Evolutionary conservation across 2,888 invertebrate genomes (phyloP).

Genomic region (Acanthosoma haemorrhoidale): DNA sequence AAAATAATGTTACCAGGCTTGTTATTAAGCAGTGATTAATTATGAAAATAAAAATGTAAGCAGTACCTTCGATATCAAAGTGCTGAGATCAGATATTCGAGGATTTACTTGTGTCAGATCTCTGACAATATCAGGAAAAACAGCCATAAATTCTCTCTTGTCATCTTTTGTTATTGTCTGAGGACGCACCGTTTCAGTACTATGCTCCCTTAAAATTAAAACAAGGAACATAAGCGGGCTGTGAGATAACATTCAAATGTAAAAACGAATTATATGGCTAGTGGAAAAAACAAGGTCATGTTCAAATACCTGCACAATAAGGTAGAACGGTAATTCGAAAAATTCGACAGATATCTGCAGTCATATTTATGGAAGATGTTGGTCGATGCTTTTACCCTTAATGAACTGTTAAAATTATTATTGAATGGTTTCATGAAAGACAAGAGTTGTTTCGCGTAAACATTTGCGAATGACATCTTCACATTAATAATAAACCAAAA

Average conservation of each 20-base stretch:
- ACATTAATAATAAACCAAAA: neutral
- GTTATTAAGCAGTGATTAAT: too few relatives aligned
- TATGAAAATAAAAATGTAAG: too few relatives aligned
- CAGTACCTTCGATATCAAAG: conserved; percentile 69
- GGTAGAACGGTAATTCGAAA: too few relatives aligned
- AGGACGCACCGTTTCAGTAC: conserved; percentile 6
- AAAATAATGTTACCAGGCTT: too few relatives aligned
- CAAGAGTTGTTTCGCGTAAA: neutral
- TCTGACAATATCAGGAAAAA: conserved; percentile 80
- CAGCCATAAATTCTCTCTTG: conserved; percentile 78
- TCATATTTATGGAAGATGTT: too few relatives aligned
- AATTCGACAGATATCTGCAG: too few relatives aligned
- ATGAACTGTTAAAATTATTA: neutral
- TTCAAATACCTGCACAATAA: too few relatives aligned
- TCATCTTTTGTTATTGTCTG: conserved; percentile 70
- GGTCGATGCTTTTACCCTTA: too few relatives aligned
- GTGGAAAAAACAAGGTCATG: too few relatives aligned
- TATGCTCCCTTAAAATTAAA: neutral
- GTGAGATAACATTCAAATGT: too few relatives aligned
- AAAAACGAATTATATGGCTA: too few relatives aligned
- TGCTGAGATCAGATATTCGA: conserved; percentile 72
- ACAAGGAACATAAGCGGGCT: too few relatives aligned
- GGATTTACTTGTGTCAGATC: conserved; percentile 73
- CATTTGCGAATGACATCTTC: neutral
- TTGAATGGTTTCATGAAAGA: neutral